Evolutionary conservation across 2,113 vertebrate genomes (phyloP).

Genomic region (Seriola aureovittata): DNA sequence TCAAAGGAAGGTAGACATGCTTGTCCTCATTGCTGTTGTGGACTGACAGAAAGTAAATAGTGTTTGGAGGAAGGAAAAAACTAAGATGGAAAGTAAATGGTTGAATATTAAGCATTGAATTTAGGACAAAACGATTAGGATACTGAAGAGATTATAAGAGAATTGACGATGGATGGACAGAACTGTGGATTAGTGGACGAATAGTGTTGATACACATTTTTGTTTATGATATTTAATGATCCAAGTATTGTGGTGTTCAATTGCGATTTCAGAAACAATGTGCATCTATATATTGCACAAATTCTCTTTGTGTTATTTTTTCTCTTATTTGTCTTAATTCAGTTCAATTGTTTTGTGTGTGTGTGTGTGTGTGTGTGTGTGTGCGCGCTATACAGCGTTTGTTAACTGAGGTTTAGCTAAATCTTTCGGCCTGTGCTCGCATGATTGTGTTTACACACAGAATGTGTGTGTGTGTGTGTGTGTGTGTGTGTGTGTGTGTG

Average conservation of each 20-base stretch:
- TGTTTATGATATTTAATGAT: neutral
- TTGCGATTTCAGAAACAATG: neutral
- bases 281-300: neutral
- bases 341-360: too few species aligned
- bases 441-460: neutral
- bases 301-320: too few species aligned
- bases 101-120: neutral
- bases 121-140: neutral
- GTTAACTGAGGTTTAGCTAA: neutral
- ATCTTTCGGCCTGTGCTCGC: neutral
- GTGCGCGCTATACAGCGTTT: neutral
- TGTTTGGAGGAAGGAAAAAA: constrained; percentile 2
- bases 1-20: constrained; percentile 19
- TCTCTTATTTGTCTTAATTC: neutral
- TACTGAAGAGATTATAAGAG: neutral
- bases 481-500: neutral
- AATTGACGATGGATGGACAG: neutral
- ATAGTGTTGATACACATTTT: neutral
- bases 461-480: neutral
- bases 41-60: constrained; percentile 37
- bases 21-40: constrained; percentile 34
- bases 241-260: neutral
- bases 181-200: neutral
- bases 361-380: neutral
- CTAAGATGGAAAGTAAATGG: neutral